Conservation (phyloP, 35 echinoderm and acorn worm genomes). For the Diadema setosum region DNA sequence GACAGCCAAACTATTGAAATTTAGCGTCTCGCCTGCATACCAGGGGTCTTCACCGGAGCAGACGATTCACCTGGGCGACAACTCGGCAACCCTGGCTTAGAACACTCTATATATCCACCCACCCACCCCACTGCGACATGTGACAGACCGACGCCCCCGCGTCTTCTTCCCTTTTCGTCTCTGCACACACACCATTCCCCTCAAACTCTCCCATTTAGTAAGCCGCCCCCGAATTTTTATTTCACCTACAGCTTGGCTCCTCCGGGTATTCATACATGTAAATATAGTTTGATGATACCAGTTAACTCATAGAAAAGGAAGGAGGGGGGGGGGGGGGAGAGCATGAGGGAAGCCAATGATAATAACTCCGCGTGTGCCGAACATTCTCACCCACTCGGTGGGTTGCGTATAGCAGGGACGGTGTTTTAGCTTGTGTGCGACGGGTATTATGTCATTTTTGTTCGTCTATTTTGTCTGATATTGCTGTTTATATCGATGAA, state of each 20-base stretch:
- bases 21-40: background rate
- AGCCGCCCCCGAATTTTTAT: background rate
- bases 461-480: no score
- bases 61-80: background rate
- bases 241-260: no score
- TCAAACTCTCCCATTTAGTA: no score
- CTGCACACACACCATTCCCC: no score
- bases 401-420: no score
- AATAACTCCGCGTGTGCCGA: background rate
- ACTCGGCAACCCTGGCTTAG: no score
- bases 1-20: background rate
- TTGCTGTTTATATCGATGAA: no score
- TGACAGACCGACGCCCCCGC: background rate
- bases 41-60: background rate
- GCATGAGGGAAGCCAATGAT: background rate
- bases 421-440: no score
- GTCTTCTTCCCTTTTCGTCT: background rate
- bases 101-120: background rate
- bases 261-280: no score
- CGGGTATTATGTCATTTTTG: no score
- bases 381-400: background rate
- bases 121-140: background rate
- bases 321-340: background rate
- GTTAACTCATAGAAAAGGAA: no score
- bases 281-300: no score